These are phyloP conservation scores for Oeneis ivallda DNA, from an alignment of 2,888 invertebrate genomes.

Conservation along the genomic window DNA sequence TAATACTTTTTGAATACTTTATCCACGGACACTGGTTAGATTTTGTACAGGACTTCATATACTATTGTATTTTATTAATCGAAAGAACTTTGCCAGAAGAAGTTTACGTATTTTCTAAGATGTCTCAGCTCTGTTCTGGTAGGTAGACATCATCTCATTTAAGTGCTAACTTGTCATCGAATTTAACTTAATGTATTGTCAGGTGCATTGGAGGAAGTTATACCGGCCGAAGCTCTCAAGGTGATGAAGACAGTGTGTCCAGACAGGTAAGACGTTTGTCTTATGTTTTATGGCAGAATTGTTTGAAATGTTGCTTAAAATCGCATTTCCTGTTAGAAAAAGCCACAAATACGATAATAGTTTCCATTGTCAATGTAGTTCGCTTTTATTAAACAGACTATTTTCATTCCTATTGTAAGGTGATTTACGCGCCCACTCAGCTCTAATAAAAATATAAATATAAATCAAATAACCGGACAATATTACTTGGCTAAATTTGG, in stretches of 20 bases:
- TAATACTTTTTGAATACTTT: no score
- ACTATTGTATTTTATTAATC: no score
- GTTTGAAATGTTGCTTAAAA: constrained; percentile 29
- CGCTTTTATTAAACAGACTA: background rate
- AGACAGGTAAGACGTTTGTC: constrained; percentile 66
- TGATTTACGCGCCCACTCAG: background rate
- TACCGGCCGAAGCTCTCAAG: constrained; percentile 74
- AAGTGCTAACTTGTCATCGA: no score
- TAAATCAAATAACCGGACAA: background rate
- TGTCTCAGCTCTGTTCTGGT: no score
- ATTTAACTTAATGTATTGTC: constrained; percentile 14
- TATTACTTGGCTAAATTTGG: no score
- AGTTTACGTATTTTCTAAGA: no score
- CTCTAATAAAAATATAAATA: background rate
- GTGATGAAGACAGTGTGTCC: constrained; percentile 83
- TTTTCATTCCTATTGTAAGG: background rate
- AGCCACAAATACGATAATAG: background rate
- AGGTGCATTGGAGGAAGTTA: constrained; percentile 85
- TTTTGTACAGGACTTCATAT: no score
- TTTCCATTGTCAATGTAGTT: background rate
- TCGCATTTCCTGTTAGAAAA: constrained; percentile 15
- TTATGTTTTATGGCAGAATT: constrained; percentile 23
- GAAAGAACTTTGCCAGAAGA: no score
- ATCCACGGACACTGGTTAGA: no score
- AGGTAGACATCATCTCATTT: no score